These are phyloP conservation scores for Hololepta plana DNA, from an alignment of 2,888 invertebrate species.

Conservation along the genomic window DNA sequence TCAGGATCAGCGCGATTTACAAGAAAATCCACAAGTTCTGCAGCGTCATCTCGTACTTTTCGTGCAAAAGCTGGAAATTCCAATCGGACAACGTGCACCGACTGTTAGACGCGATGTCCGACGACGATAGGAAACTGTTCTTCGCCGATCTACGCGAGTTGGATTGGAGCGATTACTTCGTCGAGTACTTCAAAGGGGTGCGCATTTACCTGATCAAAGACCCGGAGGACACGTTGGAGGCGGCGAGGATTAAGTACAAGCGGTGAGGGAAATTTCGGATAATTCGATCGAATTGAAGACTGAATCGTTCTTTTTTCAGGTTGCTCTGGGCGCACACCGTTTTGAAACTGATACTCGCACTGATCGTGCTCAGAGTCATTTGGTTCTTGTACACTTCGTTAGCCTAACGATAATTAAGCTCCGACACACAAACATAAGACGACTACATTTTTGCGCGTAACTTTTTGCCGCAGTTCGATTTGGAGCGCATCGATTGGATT, in stretches of 20 bases:
- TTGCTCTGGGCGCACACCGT: neutral
- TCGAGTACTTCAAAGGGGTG: conserved; percentile 53
- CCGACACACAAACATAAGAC: too few relatives aligned
- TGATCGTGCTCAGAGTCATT: too few relatives aligned
- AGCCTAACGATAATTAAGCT: too few relatives aligned
- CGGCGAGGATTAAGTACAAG: conserved; percentile 28
- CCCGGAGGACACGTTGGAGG: conserved; percentile 44
- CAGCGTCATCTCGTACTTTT: conserved; percentile 57
- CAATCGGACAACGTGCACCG: conserved; percentile 38
- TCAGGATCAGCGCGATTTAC: conserved; percentile 61
- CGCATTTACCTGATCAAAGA: conserved; percentile 66
- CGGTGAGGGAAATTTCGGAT: too few relatives aligned
- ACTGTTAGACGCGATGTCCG: conserved; percentile 33
- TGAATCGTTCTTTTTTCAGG: too few relatives aligned
- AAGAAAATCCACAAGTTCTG: conserved; percentile 63
- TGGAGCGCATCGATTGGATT: too few relatives aligned
- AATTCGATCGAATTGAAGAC: too few relatives aligned
- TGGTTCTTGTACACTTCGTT: too few relatives aligned
- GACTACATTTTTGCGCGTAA: too few relatives aligned
- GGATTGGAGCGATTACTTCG: conserved; percentile 59
- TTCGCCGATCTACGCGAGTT: conserved; percentile 55
- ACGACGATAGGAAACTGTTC: conserved; percentile 38
- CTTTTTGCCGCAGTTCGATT: too few relatives aligned
- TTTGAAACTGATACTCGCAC: too few relatives aligned
- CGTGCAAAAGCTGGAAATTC: conserved; percentile 51